Base-by-base conservation (phyloP, 2,797 vertebrate species). In the Thunnus albacares region DNA sequence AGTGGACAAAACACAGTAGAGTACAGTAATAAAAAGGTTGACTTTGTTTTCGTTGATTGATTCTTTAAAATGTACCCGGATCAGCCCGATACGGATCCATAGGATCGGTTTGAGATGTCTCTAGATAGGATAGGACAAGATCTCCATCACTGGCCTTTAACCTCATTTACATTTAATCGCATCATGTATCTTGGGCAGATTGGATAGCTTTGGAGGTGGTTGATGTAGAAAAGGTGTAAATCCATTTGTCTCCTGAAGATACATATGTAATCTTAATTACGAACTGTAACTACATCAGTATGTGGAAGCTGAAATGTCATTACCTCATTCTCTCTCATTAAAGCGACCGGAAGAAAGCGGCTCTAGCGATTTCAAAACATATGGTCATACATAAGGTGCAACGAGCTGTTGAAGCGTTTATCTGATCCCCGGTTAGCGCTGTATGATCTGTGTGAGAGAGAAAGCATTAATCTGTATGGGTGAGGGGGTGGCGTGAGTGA, bases 131-230 rank as follows among this genome's bases (percentile, higher is more conserved):
- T 55, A 33, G 33, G 20, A 35, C 38, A 28, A 58, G 12, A 43
- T 41, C 38, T 33, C 62, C 28, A 15, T 20, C 33, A 45, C 61
- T 59, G 20, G 14, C 55, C 47, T 67, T 66, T 41, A 66, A 67
- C 6, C 24, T 45, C 6, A 55, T 71, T 61, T 24, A 58, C 26
- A 28, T 28, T 47, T 33, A 14, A 35, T 5, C 33, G 24, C n/a
- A 10, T 56, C 71, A 20, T 35, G 28, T 8, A 22, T 7, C 24
- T 58, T 58, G 1, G 3, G 28, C 8, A 22, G 11, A 20, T 58
- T 66, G 2, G 8, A 58, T 26, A 6, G 6, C 12, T 11, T 8
- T 5, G 22, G 13, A 38, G 6, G 55, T 24, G 13, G 43, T 49
- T 41, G 57, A 53, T 51, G n/a, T 15, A 51, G 7, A 58, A 47